Base-by-base conservation (phyloP, 1,140 invertebrate genomes). In the Artemia franciscana region DNA sequence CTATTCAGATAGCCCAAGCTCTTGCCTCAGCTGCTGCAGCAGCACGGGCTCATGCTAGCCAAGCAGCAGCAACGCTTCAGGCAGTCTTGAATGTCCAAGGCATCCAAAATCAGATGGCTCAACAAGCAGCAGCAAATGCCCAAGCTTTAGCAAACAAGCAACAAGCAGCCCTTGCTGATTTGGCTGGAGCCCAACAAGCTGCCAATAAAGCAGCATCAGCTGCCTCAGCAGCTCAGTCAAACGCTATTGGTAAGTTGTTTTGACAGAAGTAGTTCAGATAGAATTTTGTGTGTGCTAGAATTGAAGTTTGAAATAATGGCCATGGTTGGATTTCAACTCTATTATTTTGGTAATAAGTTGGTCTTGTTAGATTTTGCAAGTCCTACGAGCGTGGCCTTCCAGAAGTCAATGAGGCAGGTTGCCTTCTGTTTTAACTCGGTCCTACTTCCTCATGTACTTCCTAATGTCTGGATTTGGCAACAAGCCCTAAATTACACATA, bases 141-240 rank as follows among this genome's bases (percentile, higher is more conserved):
- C 26, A 26, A 5, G 26, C 26, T 39, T 27, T 60, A 12, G 25
- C 60, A n/a, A 23, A 27, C 12, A 60, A 60, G 28, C 60, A 60
- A 28, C 60, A 60, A 28, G 60, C 60, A 26, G 24, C 26, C 15
- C 60, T 60, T 5, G 60, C 60, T 23, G 60, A 60, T 60, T 39
- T 60, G 26, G 26, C 60, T 18, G 26, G 25, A 12, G 26, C 60
- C 21, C 60, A 60, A 24, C 26, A 27, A n/a, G 60, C 60, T n/a
- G 60, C 60, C n/a, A 30, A 60, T 21, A 60, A 60, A 23, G 60
- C 60, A 18, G 60, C 60, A 5, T 15, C 60, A 28, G 60, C 60
- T 3, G 60, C 60, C 5, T 30, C 26, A 0, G 60, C 60, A 12
- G 60, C 60, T 18, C 26, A 30, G 23, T 60, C 60, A 1, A 27